phyloP scores from a whole-genome alignment of 2,888 invertebrate genomes.

The Drosophila aldrichi region DNA sequence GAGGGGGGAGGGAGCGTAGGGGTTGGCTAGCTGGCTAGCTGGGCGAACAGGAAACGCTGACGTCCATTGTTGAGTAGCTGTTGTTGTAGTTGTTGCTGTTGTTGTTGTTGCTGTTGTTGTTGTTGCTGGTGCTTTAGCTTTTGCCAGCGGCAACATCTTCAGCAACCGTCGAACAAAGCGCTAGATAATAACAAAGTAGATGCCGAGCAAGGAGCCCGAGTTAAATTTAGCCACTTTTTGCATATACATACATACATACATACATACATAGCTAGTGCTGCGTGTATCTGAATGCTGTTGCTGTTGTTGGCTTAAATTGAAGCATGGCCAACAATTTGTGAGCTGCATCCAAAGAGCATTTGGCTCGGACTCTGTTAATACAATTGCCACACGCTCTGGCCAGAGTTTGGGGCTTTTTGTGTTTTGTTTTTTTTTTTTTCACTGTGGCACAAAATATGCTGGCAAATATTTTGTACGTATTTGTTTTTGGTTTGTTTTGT shows the following conservation, averaged over 20 bases:
- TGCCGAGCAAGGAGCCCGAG: conserved; percentile 9
- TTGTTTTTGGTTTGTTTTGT: conserved; percentile 10
- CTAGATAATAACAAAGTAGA: conserved; percentile 48
- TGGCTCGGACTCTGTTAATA: conserved; percentile 25
- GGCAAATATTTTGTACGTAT: conserved; percentile 27
- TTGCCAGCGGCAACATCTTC: conserved; percentile 40
- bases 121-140: conserved; percentile 26
- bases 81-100: background rate
- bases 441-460: conserved; percentile 30
- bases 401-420: conserved; percentile 2
- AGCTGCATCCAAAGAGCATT: conserved; percentile 41
- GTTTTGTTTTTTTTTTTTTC: too few relatives aligned
- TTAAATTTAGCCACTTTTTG: conserved; percentile 23
- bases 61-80: conserved; percentile 52
- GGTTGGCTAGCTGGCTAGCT: conserved; percentile 5
- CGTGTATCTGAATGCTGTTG: background rate
- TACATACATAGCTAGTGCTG: background rate
- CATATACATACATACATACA: background rate
- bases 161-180: conserved; percentile 31
- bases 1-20: background rate
- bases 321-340: conserved; percentile 45
- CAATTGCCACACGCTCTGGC: conserved; percentile 37
- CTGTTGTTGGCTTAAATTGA: conserved; percentile 20
- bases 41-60: conserved; percentile 24
- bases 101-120: background rate